phyloP scores from a whole-genome alignment of 2,888 invertebrate species.

The Amphipoea oculea region DNA sequence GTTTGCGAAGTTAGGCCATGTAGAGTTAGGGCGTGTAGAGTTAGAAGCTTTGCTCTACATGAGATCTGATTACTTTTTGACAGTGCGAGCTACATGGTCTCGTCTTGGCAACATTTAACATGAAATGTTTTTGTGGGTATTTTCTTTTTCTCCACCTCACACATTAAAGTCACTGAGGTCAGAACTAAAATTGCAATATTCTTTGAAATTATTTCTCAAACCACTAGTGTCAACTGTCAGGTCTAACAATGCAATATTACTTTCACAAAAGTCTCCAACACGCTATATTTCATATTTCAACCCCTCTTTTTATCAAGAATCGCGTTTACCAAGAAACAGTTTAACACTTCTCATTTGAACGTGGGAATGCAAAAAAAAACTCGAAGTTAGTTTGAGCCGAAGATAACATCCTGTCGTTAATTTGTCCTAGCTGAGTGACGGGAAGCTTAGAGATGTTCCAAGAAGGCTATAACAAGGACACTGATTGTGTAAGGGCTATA shows the following conservation, averaged over 20 bases:
- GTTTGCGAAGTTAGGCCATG: too few species aligned
- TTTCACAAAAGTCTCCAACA: not conserved
- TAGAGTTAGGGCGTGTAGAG: too few species aligned
- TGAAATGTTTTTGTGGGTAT: too few species aligned
- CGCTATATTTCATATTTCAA: not conserved
- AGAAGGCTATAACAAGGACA: not conserved
- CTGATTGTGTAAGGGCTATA: not conserved
- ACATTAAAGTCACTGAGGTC: not conserved
- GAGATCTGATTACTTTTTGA: too few species aligned
- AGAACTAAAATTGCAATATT: slow-evolving; percentile 4
- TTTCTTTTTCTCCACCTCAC: not conserved
- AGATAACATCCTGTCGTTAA: slow-evolving; percentile 58
- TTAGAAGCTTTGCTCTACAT: too few species aligned
- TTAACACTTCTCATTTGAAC: slow-evolving; percentile 46
- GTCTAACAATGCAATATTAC: slow-evolving; percentile 6
- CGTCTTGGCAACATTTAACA: too few species aligned
- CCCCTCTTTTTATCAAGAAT: slow-evolving; percentile 28
- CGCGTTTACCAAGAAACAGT: slow-evolving; percentile 38
- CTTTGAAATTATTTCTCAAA: not conserved
- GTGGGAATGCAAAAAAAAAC: slow-evolving; percentile 27
- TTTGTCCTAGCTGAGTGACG: not conserved
- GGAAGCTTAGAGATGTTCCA: not conserved
- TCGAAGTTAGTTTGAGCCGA: slow-evolving; percentile 17
- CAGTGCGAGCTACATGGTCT: too few species aligned
- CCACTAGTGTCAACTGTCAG: not conserved